Evolutionary conservation across 2,888 invertebrate genomes (phyloP), one percentile per base, ranked within the genome.

Genomic region (Aspidiotus destructor): DNA sequence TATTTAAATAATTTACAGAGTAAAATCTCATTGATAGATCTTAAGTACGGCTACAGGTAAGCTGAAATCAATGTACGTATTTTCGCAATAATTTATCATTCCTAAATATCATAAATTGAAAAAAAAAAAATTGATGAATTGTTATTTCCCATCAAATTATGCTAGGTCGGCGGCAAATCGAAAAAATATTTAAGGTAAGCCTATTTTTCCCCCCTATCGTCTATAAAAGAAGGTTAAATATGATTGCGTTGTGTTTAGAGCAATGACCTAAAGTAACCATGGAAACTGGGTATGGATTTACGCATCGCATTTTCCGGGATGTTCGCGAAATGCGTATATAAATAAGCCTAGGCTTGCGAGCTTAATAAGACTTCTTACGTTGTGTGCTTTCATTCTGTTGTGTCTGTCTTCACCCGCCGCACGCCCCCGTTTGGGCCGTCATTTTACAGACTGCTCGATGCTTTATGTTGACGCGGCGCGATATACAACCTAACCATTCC

Each of bases 241-340:
- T 67, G 67, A 67, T 67, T 67, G 67, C 58, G 58, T 57, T 57
- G 58, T 65, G 65, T 67, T 67, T 60, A 67, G 67, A 67, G 67
- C 67, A 67, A 67, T 67, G 67, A 67, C 67, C 67, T 58, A 67
- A 44, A 17, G 58, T 67, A 42, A 17, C 67, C 44, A 67, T 67
- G 67, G 67, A 52, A 58, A 67, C 67, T 57, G n/a, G 55, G 58
- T 67, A 67, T 67, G 52, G 67, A 67, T 67, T 67, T 67, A 67
- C 67, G 67, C 67, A 67, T 67, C 67, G 58, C 67, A 67, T 67
- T 67, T 67, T 67, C 67, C 67, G 67, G 67, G 58, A 67, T 41
- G 28, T 41, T 67, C 58, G 58, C 55, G 44, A 48, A 67, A 67
- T 67, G 67, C 67, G 67, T 67, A 67, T 42, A 58, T 58, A 48